Base-by-base conservation (phyloP, 2,888 invertebrate species). In the Marronus borbonicus region DNA sequence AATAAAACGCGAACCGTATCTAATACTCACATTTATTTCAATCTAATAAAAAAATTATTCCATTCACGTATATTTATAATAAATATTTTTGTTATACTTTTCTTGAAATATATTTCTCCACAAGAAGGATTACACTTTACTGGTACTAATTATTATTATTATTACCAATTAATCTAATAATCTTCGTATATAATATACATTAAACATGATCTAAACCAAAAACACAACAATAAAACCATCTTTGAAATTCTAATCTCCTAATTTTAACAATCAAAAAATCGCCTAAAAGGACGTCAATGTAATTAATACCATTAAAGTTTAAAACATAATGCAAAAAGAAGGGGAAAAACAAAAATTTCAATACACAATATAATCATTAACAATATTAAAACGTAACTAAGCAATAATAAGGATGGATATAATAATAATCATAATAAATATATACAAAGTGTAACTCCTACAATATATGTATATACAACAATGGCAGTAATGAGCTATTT, bases 31-130 rank as follows among this genome's bases (percentile, higher is more conserved):
- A 82, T 82, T 82, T 82, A 80, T 80, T 58, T 81, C 77, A 80
- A 81, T 80, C 82, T 81, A 82, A 83, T 81, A 82, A 81, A 82
- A 36, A 82, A 83, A 82, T 80, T 78, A 78, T 78, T 36, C 66
- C 68, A 66, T 80, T 81, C 79, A 79, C 79, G 79, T 80, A 76
- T 80, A 79, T 83, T 80, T 82, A 82, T 81, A 81, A 81, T 82
- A 83, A 82, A 83, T 83, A 83, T 80, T 75, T 82, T 68, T 82
- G 80, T 80, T 80, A 68, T 68, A 68, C 68, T 77, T 78, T 80
- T 77, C 60, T 78, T 76, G 80, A 81, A 82, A 81, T 80, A 76
- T 77, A 72, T 78, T 74, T 66, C 62, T 52, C 79, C 72, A 64
- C 76, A 50, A 69, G 65, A 58, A 69, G 65, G 77, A 76, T 68